Base-by-base conservation (phyloP, 64 coral and sea anemone genomes). In the Stichodactyla helianthus region DNA sequence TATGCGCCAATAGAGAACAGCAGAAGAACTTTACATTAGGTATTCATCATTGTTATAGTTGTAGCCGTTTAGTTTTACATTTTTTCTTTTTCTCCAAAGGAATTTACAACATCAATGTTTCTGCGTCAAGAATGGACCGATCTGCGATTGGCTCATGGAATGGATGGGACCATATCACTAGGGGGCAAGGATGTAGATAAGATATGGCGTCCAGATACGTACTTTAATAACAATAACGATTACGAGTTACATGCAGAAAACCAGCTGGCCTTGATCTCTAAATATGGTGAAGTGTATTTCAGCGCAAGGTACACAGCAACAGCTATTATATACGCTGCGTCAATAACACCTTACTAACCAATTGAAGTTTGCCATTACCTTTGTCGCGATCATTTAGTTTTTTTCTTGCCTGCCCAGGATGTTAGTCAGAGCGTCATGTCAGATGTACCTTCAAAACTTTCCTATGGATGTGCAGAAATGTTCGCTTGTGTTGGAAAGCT, bases 161-260 rank as follows among this genome's bases (percentile, higher is more conserved):
- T 25, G 56, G 79, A 89, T 28, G 94, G 94, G 15, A 83, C 83
- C 28, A 59, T 95, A 50, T 92, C 94, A 13, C 78, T 95, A 1
- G 88, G 52, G 51, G 94, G 94, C 54, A 86, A 86, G 54, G 91
- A 95, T 35, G 82, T 92, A 31, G 71, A 95, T 77, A 83, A 90
- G 77, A 95, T 95, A 89, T 95, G 94, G 94, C 91, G 85, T 31
- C 94, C 94, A n/a, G 94, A 95, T 56, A 92, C 94, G 7, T 95
- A 95, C 51, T 89, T 95, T 25, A 95, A 90, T 5, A 95, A 95
- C 57, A 95, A 89, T 57, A 95, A 95, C 59, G 91, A 92, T 55
- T 95, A 95, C 59, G 79, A 95, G 54, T 27, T 95, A 31, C 90
- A 93, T 57, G 65, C 85, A n/a, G 90, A 95, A 50, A 95, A 95